Conservation (phyloP, 2,888 invertebrate genomes). For the Allolobophora icterica region DNA sequence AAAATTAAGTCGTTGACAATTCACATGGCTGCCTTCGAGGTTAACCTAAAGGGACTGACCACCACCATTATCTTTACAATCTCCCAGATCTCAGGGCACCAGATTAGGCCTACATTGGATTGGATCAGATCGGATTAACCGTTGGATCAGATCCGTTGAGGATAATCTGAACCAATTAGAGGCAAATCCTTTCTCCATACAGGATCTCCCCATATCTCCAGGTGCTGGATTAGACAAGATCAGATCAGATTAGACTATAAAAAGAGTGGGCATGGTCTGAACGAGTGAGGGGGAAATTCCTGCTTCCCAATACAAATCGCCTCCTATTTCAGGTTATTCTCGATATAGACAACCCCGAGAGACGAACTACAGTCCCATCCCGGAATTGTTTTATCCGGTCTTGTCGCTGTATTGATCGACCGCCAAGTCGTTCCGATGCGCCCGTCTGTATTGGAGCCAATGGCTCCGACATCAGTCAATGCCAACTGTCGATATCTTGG, state of each 20-base stretch:
- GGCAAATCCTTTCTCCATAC: background rate
- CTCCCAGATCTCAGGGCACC: background rate
- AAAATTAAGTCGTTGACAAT: too few relatives aligned
- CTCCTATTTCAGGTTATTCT: background rate
- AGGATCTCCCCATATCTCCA: background rate
- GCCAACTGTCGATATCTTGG: background rate
- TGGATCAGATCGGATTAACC: background rate
- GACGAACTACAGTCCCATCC: background rate
- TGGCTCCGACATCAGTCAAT: background rate
- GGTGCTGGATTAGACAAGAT: too few relatives aligned
- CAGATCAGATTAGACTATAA: background rate
- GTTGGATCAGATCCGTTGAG: background rate
- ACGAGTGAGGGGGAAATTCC: background rate
- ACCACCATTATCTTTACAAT: background rate
- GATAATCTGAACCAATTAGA: background rate
- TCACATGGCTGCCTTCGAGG: background rate
- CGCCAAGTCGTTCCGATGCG: background rate
- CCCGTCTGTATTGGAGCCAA: background rate
- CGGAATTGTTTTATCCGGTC: background rate
- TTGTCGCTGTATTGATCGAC: conserved; percentile 8
- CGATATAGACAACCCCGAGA: background rate
- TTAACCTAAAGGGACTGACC: background rate
- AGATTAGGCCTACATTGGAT: background rate
- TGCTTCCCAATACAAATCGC: background rate
- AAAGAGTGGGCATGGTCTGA: background rate